Base-by-base conservation (phyloP, 2,797 vertebrate species). In the Ptychadena robeensis region DNA sequence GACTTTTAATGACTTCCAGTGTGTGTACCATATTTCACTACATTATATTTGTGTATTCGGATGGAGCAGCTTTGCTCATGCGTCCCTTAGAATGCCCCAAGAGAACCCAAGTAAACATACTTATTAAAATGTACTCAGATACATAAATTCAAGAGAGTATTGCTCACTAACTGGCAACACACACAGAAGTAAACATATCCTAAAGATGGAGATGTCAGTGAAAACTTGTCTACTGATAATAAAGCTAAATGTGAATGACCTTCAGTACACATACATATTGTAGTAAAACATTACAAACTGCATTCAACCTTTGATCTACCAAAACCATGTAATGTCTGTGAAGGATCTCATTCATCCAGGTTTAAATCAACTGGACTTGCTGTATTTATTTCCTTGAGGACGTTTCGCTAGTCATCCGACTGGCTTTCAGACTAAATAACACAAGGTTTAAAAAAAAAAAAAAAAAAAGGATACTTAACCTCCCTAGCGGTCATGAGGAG, bases 1-100 rank as follows among this genome's bases (percentile, higher is more conserved):
- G 63, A 32, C 10, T 44, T 77, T 32, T 66, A 77, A 66, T 77
- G 37, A 48, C 31, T 66, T 77, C 37, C 74, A 77, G 61, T n/a
- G 73, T 65, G 15, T 65, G 35, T 28, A 44, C 40, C 18, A 53
- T 53, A 34, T 66, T 28, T 66, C 63, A 48, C 28, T 66, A 64
- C 32, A 48, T 66, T 28, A 53, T 48, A 77, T 48, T 77, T 77
- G 40, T 76, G 37, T 44, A 44, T 28, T 65, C 18, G 40, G 64
- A 27, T 65, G 9, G 31, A 28, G 34, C 9, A 38, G 35, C 57
- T 38, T 27, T 34, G 72, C 34, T n/a, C 30, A 75, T 27, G 18
- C 48, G 61, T 44, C 61, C 10, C 22, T 31, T 25, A 32, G 22
- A 18, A 53, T 15, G 44, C 22, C 44, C 44, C 44, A 53, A 53